Evolutionary conservation across 2,888 invertebrate genomes (phyloP), one percentile per base, ranked within the genome.

Genomic region (Tetragnatha montana): DNA sequence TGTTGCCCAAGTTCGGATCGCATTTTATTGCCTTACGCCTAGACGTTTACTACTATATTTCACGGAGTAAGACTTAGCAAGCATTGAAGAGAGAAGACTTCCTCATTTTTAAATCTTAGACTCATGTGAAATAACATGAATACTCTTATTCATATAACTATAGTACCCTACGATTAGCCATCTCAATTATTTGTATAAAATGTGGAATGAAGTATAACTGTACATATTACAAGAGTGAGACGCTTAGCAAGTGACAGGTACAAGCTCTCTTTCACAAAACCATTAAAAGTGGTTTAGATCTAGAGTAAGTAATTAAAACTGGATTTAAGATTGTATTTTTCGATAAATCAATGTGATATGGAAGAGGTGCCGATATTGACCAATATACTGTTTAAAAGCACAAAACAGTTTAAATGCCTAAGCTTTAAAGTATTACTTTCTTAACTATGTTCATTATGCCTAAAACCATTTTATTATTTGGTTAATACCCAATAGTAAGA

Each of bases 291-390:
- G 85, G 49, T 89, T 68, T 68, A 81, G n/a, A 71, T 76, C 51
- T 35, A 68, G 85, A 76, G 85, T 75, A 76, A 70, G 75, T 76
- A 76, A 87, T 78, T 35, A 68, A 71, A 79, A 78, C 69, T 79
- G 81, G 81, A 85, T 49, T 81, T n/a, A 8, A 84, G 84, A 85
- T 76, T 89, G 89, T 89, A 89, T 89, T 89, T 89, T 89, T 89
- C 85, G 89, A 89, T 89, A 89, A 78, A 81, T 80, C 80, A 79
- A 89, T 89, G 89, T 89, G 89, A 89, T 89, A 89, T 75, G 89
- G 71, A 79, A 81, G 80, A 85, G 81, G 81, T 85, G 89, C 85
- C 76, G 89, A 89, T 75, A 81, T 76, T 89, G 89, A 85, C 85
- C 89, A 89, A 81, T 76, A 76, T 68, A 60, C 73, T 49, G 51